phyloP scores from a whole-genome alignment of 2,888 invertebrate species.

The Ophraella communa region DNA sequence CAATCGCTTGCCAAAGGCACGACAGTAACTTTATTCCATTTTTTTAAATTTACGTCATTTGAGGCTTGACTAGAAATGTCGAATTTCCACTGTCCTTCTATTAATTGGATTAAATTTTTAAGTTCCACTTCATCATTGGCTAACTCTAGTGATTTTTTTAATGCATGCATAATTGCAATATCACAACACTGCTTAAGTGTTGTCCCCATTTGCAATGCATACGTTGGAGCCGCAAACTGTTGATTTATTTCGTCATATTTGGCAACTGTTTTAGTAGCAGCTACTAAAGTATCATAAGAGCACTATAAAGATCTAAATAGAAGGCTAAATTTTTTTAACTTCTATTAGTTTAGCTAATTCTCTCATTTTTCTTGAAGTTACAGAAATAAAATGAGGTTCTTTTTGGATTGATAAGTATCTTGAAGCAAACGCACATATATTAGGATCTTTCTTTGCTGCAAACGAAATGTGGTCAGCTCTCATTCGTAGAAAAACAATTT shows the following conservation, averaged over 20 bases:
- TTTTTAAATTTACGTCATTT: not conserved
- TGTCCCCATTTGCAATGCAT: slow-evolving; percentile 32
- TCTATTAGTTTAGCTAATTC: slow-evolving; percentile 9
- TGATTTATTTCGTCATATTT: slow-evolving; percentile 24
- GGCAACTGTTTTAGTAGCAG: slow-evolving; percentile 15
- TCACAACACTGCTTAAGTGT: slow-evolving; percentile 29
- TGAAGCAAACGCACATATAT: slow-evolving; percentile 17
- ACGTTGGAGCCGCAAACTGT: slow-evolving; percentile 23
- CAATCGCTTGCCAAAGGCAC: slow-evolving; percentile 32
- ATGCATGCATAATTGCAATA: slow-evolving; percentile 28
- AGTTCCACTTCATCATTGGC: slow-evolving; percentile 38
- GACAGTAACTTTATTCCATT: slow-evolving; percentile 12
- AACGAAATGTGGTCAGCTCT: too few relatives aligned
- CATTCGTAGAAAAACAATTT: not conserved
- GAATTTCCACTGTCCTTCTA: slow-evolving; percentile 35
- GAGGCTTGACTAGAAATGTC: slow-evolving; percentile 31
- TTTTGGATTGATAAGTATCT: slow-evolving; percentile 7
- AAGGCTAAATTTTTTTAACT: slow-evolving; percentile 8
- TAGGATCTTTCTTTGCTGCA: slow-evolving; percentile 8
- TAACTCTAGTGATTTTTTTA: slow-evolving; percentile 34
- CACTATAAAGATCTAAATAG: slow-evolving; percentile 1
- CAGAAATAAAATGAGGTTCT: not conserved
- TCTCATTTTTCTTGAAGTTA: slow-evolving; percentile 13
- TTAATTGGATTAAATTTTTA: slow-evolving; percentile 37
- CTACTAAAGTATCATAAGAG: slow-evolving; percentile 7